Percentiles rank a stretch among this genome's conserved stretches.
Evolutionary conservation across 2,797 vertebrate genomes (phyloP).

Genomic region (Cercopithecus neglectus): DNA sequence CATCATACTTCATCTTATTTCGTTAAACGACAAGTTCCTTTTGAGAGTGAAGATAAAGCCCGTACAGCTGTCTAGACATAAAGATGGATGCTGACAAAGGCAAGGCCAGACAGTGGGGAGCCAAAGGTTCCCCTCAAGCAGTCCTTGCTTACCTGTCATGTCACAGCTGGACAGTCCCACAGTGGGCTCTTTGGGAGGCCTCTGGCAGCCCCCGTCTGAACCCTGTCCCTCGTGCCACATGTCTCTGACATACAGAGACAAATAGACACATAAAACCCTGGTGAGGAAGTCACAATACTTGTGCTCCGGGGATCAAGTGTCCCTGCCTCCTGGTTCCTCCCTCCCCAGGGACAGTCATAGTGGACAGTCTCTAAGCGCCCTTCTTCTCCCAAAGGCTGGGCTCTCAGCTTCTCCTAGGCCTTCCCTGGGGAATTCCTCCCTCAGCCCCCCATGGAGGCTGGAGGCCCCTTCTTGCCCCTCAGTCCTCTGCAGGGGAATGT

Average conservation of each 20-base stretch:
- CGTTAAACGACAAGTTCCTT: neutral
- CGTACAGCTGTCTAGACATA: neutral
- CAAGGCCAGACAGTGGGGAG: fast-evolving
- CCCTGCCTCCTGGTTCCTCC: no score
- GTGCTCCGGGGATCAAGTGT: fast-evolving
- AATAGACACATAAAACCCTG: neutral
- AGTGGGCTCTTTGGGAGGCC: neutral
- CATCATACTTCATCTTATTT: neutral
- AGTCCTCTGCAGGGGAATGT: neutral
- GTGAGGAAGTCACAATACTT: neutral
- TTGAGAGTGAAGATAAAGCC: no score
- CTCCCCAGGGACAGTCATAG: neutral
- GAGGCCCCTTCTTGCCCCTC: neutral
- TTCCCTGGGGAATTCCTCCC: neutral
- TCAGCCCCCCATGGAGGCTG: neutral
- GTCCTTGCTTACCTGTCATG: neutral
- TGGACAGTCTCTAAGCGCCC: neutral
- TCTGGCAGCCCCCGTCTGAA: neutral
- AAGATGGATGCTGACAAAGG: neutral
- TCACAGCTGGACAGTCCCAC: neutral
- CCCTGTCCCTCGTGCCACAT: neutral
- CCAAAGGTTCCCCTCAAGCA: fast-evolving
- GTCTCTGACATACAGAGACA: neutral
- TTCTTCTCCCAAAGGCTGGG: neutral
- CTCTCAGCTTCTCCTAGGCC: neutral